Percentiles rank a stretch among this genome's conserved stretches.
These are phyloP conservation scores for Holacanthella duospinosa DNA, from an alignment of 2,888 invertebrate species.

Conservation along the genomic window DNA sequence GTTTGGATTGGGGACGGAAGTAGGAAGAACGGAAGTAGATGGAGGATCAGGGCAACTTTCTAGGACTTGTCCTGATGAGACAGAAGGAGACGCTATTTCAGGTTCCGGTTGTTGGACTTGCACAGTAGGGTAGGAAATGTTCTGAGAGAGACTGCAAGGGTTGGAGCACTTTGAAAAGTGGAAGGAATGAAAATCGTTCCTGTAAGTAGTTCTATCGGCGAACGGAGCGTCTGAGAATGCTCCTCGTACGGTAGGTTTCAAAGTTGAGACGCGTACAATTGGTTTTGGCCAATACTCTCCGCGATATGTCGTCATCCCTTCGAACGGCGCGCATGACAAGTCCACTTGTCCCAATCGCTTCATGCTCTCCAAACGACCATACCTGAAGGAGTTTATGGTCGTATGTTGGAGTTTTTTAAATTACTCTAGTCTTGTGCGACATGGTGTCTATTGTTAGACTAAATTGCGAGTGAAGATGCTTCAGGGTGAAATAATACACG, in stretches of 20 bases:
- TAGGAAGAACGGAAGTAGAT: no score
- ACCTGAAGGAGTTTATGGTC: no score
- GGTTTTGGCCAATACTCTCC: constrained; percentile 7
- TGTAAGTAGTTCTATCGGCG: constrained; percentile 22
- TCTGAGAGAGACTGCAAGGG: background rate
- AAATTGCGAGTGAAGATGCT: no score
- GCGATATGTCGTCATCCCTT: constrained; percentile 20
- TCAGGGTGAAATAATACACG: no score
- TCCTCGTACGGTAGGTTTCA: constrained; percentile 16
- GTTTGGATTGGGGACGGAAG: background rate
- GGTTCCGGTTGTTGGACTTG: no score
- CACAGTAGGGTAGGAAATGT: background rate
- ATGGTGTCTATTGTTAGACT: no score
- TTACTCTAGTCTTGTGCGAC: no score
- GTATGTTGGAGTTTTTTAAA: no score
- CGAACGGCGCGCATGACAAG: constrained; percentile 18
- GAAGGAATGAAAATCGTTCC: constrained; percentile 25
- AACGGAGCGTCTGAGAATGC: constrained; percentile 21
- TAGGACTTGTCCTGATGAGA: no score
- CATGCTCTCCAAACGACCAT: background rate
- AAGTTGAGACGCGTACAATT: background rate
- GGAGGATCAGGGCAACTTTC: no score
- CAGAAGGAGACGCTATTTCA: no score
- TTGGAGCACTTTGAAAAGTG: constrained; percentile 15
- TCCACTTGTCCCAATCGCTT: constrained; percentile 4